phyloP scores from a whole-genome alignment of 2,797 vertebrate species.

The Typhlichthys subterraneus region DNA sequence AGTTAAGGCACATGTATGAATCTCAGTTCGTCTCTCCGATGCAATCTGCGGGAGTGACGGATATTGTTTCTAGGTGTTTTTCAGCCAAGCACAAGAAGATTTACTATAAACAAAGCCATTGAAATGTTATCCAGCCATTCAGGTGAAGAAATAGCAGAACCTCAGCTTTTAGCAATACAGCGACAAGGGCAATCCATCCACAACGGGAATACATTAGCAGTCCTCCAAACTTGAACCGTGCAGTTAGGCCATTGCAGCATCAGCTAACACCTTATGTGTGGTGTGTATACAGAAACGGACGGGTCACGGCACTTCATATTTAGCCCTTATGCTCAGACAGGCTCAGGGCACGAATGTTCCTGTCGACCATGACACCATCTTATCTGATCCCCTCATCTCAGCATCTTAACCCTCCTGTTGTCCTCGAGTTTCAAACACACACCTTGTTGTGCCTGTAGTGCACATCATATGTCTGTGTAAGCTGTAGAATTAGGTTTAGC shows the following conservation, averaged over 20 bases:
- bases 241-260: too few relatives aligned
- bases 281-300: neutral
- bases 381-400: neutral
- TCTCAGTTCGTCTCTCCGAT: neutral
- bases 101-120: neutral
- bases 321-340: neutral
- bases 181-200: neutral
- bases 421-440: too few relatives aligned
- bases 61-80: neutral
- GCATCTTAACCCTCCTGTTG: too few relatives aligned
- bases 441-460: too few relatives aligned
- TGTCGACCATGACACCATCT: neutral
- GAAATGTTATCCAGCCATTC: neutral
- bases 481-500: too few relatives aligned
- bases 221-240: too few relatives aligned
- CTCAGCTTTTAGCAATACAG: neutral
- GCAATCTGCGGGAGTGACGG: neutral
- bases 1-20: constrained; percentile 1
- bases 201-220: too few relatives aligned
- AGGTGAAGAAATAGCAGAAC: neutral
- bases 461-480: too few relatives aligned
- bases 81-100: too few relatives aligned
- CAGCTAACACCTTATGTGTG: too few relatives aligned
- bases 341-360: neutral
- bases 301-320: neutral